These are phyloP conservation scores for Ailuropoda melanoleuca DNA, from an alignment of 2,113 vertebrate species.

Conservation along the genomic window DNA sequence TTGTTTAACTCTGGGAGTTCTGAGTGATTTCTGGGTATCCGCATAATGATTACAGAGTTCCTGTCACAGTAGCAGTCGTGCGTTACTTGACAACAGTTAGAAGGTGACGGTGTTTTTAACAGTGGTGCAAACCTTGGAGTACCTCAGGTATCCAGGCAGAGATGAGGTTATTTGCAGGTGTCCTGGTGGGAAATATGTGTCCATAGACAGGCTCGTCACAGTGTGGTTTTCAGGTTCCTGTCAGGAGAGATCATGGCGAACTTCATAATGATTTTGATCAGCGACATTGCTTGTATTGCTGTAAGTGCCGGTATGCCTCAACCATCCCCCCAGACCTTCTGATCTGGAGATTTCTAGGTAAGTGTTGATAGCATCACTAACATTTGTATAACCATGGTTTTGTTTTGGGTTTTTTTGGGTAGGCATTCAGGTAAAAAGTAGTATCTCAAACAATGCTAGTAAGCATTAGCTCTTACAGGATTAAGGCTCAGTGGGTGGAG, in stretches of 20 bases:
- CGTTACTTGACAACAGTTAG: not conserved
- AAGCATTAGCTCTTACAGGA: not conserved
- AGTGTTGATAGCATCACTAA: not conserved
- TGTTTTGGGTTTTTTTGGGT: not conserved
- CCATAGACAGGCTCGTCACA: not conserved
- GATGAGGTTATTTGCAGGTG: not conserved
- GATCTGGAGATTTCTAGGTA: not conserved
- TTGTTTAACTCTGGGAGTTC: not conserved
- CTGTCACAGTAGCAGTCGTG: no score
- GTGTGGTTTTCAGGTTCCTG: not conserved
- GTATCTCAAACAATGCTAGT: not conserved
- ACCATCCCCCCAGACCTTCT: not conserved
- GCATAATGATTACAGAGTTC: not conserved
- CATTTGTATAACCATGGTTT: not conserved
- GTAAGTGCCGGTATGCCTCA: not conserved
- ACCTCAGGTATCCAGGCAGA: not conserved
- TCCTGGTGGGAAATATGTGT: not conserved
- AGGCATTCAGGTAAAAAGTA: not conserved
- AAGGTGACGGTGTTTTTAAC: not conserved
- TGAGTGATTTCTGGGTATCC: not conserved
- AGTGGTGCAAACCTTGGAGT: not conserved
- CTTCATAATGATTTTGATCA: not conserved
- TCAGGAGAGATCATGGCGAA: no score
- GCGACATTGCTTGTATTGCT: not conserved
- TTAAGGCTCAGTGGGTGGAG: not conserved